phyloP scores from a whole-genome alignment of 2,113 vertebrate genomes.

The Astur gentilis region DNA sequence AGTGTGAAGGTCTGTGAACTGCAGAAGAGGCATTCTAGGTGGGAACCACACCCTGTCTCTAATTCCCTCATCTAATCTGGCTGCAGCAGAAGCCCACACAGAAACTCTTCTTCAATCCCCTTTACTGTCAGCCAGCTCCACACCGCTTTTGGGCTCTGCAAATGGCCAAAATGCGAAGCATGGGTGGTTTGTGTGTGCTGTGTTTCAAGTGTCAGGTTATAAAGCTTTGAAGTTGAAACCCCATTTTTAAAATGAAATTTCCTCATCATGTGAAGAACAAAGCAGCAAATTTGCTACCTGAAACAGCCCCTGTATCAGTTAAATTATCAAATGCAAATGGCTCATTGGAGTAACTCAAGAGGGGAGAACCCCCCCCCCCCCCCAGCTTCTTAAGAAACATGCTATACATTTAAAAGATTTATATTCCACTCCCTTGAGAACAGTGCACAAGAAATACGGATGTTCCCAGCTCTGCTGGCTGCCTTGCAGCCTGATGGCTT shows the following conservation, averaged over 20 bases:
- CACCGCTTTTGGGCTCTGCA: neutral
- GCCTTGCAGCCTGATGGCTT: neutral
- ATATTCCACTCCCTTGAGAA: neutral
- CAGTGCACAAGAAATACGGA: neutral
- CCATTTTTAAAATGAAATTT: conserved; percentile 19
- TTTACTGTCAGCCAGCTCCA: neutral
- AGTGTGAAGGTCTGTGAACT: conserved; percentile 48
- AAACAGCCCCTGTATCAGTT: neutral
- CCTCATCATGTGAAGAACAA: neutral
- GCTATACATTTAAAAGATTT: neutral
- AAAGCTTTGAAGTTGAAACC: conserved; percentile 30
- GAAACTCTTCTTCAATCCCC: neutral
- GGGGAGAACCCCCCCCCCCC: fast-evolving
- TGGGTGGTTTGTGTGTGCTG: neutral
- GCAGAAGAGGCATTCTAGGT: conserved; percentile 44
- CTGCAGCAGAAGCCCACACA: conserved; percentile 45
- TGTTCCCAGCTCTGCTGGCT: neutral
- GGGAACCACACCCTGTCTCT: conserved; percentile 39
- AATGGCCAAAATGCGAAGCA: neutral
- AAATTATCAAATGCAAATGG: neutral
- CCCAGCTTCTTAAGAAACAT: neutral
- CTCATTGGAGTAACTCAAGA: neutral
- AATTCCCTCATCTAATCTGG: conserved; percentile 36
- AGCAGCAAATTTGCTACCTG: conserved; percentile 14
- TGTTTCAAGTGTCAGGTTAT: neutral